These are phyloP conservation scores for Rapana venosa DNA, from an alignment of 2,888 invertebrate species.

Conservation along the genomic window DNA sequence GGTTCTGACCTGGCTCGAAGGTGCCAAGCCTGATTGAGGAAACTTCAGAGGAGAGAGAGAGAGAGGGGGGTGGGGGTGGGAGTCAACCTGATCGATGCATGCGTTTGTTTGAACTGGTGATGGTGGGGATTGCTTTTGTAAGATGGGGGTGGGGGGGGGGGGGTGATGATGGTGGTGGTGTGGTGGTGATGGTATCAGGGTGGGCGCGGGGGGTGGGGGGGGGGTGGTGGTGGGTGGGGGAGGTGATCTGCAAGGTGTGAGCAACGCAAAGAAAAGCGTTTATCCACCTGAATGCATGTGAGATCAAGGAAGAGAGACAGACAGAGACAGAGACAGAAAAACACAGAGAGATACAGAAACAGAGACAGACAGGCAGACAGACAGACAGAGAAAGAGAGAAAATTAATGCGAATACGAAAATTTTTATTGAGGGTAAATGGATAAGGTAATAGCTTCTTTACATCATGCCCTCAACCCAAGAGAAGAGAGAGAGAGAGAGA, in stretches of 20 bases:
- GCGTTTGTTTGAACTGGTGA: too few species aligned
- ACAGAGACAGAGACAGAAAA: slow-evolving; percentile 12
- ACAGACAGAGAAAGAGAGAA: not conserved
- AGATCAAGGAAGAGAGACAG: not conserved
- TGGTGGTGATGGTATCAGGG: not conserved
- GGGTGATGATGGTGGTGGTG: too few species aligned
- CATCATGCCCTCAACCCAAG: too few species aligned
- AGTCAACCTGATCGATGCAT: too few species aligned
- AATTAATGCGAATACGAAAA: too few species aligned
- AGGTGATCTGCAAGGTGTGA: not conserved
- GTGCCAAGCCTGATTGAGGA: too few species aligned
- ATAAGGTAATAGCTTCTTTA: too few species aligned
- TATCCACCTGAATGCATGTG: not conserved
- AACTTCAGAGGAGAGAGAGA: not conserved
- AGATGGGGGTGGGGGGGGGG: too few species aligned
- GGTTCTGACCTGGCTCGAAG: too few species aligned
- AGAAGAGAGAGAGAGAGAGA: not conserved
- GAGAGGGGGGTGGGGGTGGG: not conserved
- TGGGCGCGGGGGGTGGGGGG: not conserved
- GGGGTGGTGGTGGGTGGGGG: not conserved
- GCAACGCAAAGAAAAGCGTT: not conserved
- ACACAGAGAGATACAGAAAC: not conserved
- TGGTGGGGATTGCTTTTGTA: too few species aligned
- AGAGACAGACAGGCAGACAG: not conserved
- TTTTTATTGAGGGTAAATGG: too few species aligned